Conservation (phyloP, 2,888 invertebrate genomes). For the Sarcophaga carnaria region DNA sequence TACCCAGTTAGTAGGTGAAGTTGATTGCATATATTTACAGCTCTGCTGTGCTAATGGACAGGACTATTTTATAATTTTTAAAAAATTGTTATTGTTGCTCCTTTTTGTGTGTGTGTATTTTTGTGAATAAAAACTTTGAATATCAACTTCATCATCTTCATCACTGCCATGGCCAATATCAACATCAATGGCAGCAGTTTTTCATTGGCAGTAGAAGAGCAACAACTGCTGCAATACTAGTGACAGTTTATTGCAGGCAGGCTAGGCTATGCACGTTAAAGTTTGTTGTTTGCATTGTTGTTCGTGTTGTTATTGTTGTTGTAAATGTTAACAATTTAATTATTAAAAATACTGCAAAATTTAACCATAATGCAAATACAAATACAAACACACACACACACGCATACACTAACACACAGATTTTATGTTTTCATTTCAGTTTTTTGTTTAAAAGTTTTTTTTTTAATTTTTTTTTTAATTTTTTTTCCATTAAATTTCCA, state of each 20-base stretch:
- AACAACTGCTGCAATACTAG: not conserved
- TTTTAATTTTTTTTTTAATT: not conserved
- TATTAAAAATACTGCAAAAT: slow-evolving; percentile 65
- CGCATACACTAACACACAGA: not conserved
- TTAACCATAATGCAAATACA: slow-evolving; percentile 46
- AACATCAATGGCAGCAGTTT: slow-evolving; percentile 11
- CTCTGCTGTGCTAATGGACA: not conserved
- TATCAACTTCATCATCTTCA: slow-evolving; percentile 44
- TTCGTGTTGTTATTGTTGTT: not conserved
- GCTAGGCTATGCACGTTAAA: not conserved
- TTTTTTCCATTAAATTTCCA: slow-evolving; percentile 64
- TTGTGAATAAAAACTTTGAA: slow-evolving; percentile 9
- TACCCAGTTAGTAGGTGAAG: too few relatives aligned
- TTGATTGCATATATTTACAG: too few relatives aligned
- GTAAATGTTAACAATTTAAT: slow-evolving; percentile 62
- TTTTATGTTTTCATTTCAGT: not conserved
- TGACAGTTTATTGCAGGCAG: not conserved
- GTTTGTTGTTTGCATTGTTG: not conserved
- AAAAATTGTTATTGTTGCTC: not conserved
- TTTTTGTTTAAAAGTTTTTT: not conserved
- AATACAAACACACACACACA: not conserved
- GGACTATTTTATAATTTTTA: not conserved
- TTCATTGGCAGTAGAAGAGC: not conserved
- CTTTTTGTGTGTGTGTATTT: not conserved
- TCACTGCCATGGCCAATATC: slow-evolving; percentile 47